Evolutionary conservation across 2,797 vertebrate species (phyloP).

Genomic region (Aulostomus chinensis): DNA sequence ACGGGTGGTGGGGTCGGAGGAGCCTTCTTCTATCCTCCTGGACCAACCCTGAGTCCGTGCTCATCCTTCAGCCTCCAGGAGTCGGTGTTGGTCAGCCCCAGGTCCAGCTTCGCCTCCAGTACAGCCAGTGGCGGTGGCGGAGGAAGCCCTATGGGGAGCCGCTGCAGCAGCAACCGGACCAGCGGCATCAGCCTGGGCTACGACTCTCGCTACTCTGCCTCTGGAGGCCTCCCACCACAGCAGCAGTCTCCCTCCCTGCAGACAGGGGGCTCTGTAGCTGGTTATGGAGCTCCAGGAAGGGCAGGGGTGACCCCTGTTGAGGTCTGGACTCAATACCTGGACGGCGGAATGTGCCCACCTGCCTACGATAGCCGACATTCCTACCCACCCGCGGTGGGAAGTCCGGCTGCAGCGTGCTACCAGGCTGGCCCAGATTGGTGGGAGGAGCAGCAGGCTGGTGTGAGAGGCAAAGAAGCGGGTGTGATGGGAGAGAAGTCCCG

Average conservation of each 20-base stretch:
- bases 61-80: conserved; percentile 86
- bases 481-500: conserved; percentile 66
- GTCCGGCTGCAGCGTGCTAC: conserved; percentile 72
- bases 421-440: conserved; percentile 77
- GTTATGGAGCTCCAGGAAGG: conserved; percentile 56
- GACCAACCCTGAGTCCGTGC: conserved; percentile 80
- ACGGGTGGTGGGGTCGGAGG: conserved; percentile 55
- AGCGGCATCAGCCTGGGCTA: conserved; percentile 91
- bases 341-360: conserved; percentile 58
- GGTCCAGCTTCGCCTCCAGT: conserved; percentile 89
- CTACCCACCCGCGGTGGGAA: conserved; percentile 86
- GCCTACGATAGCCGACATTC: conserved; percentile 85
- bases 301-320: conserved; percentile 65
- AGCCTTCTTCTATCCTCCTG: conserved; percentile 73
- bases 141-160: conserved; percentile 83
- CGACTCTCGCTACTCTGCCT: conserved; percentile 80
- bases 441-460: conserved; percentile 67
- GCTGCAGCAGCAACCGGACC: conserved; percentile 89
- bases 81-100: conserved; percentile 83
- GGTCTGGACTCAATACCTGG: conserved; percentile 79
- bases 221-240: conserved; percentile 71
- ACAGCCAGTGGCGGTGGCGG: conserved; percentile 84
- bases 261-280: conserved; percentile 40
- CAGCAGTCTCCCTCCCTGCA: conserved; percentile 66
- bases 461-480: conserved; percentile 66